phyloP scores from a whole-genome alignment of 2,113 vertebrate species.

The Platysternon megacephalum region DNA sequence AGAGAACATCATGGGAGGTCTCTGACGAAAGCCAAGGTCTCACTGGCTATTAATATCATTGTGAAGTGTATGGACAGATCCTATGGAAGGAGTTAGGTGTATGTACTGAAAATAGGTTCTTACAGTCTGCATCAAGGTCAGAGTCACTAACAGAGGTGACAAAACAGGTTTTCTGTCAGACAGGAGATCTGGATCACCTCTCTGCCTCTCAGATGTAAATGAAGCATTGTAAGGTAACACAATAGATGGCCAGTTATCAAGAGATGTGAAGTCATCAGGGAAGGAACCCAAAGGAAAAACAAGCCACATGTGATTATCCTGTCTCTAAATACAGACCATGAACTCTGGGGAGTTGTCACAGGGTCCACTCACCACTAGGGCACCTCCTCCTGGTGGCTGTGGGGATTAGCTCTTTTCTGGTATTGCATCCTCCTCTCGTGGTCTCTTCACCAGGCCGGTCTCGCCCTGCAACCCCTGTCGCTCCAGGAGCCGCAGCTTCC shows the following conservation, averaged over 20 bases:
- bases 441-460: background rate
- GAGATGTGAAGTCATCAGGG: background rate
- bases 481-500: no score
- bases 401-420: background rate
- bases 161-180: background rate
- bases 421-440: background rate
- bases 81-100: background rate
- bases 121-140: background rate
- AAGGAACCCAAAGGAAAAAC: background rate
- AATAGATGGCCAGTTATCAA: no score
- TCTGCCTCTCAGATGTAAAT: background rate
- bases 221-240: background rate
- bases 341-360: background rate
- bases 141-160: background rate
- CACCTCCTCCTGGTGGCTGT: background rate
- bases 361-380: background rate
- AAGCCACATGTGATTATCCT: no score
- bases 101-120: background rate
- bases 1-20: background rate
- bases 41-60: background rate
- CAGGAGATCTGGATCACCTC: background rate
- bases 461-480: background rate
- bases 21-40: background rate
- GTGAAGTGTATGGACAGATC: background rate
- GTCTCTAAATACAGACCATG: background rate